Evolutionary conservation across 2,888 invertebrate genomes (phyloP), one percentile per base, ranked within the genome.

Genomic region (Eupithecia exiguata): DNA sequence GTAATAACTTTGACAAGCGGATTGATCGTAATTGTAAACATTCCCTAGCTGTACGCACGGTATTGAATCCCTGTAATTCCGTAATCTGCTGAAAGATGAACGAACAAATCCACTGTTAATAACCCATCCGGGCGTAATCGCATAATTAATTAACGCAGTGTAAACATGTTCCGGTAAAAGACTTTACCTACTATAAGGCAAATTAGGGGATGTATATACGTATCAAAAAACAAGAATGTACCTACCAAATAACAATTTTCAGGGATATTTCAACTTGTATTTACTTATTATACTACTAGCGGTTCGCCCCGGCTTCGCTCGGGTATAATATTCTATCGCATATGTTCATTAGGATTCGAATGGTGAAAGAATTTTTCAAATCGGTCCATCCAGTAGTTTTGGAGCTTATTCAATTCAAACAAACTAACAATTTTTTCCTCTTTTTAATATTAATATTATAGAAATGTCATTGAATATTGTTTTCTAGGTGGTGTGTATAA

Each of bases 91-190:
- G 87, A 86, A 88, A 91, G 89, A 89, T 86, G 91, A 89, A 88
- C 83, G 89, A 87, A 88, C 89, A 90, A 90, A 92, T 91, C 89
- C 88, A 81, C 83, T 84, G 89, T 90, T 91, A 92, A 93, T 92
- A 91, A 92, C 84, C 89, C 87, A 87, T 89, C 91, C 91, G 88
- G 87, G 91, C 91, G 92, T 92, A 92, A 92, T 92, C 91, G 91
- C 92, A 92, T 92, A 93, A 92, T 92, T 92, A 38, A 38, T 38
- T 38, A 92, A 89, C 88, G 89, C 87, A 89, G 87, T 91, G 90
- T 89, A 89, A 91, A 90, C 87, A 87, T 86, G 83, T 86, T 84
- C 81, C 83, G 83, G 82, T 88, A 86, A 40, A 66, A 70, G 68
- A 66, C 25, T 65, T 65, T 36, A 36, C 62, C 16, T 62, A 62